Conservation (phyloP, 2,797 vertebrate genomes). For the Hoplostethus atlanticus region DNA sequence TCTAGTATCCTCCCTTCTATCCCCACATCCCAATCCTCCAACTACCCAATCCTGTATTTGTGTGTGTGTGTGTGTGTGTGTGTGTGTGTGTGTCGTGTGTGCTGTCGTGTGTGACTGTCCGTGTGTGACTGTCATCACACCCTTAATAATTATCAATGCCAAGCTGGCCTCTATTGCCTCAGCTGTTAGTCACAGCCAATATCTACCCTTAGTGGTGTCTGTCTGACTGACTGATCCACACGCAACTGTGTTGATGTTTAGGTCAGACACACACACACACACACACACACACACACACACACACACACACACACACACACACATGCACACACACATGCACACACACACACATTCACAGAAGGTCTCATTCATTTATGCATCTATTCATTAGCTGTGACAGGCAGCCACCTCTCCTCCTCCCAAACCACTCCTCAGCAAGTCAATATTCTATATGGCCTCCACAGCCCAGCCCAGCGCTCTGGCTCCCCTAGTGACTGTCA, state of each 20-base stretch:
- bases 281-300: slow-evolving; percentile 37
- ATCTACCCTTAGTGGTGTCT: slow-evolving; percentile 12
- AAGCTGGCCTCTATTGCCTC: slow-evolving; percentile 61
- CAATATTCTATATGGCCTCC: slow-evolving; percentile 81
- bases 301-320: slow-evolving; percentile 36
- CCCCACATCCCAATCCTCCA: slow-evolving; percentile 57
- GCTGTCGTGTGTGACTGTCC: neutral
- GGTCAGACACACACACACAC: slow-evolving; percentile 3
- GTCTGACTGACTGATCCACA: slow-evolving; percentile 57
- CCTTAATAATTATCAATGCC: slow-evolving; percentile 69
- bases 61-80: slow-evolving; percentile 43
- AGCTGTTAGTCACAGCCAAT: neutral
- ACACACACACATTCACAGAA: slow-evolving; percentile 41
- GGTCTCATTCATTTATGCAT: slow-evolving; percentile 83
- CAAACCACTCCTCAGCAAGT: slow-evolving; percentile 83
- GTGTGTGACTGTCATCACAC: slow-evolving; percentile 51
- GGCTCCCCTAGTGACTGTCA: slow-evolving; percentile 80
- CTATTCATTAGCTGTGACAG: slow-evolving; percentile 85
- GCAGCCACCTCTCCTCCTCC: slow-evolving; percentile 81
- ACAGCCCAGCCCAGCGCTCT: slow-evolving; percentile 68
- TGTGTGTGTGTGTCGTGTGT: slow-evolving; percentile 37
- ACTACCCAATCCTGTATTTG: slow-evolving; percentile 50
- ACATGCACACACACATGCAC: slow-evolving; percentile 29
- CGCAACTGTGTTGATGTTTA: slow-evolving; percentile 47
- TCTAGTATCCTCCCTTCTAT: slow-evolving; percentile 72